Evolutionary conservation across 2,888 invertebrate genomes (phyloP), one percentile per base, ranked within the genome.

Genomic region (Chymomyza fuscimana): DNA sequence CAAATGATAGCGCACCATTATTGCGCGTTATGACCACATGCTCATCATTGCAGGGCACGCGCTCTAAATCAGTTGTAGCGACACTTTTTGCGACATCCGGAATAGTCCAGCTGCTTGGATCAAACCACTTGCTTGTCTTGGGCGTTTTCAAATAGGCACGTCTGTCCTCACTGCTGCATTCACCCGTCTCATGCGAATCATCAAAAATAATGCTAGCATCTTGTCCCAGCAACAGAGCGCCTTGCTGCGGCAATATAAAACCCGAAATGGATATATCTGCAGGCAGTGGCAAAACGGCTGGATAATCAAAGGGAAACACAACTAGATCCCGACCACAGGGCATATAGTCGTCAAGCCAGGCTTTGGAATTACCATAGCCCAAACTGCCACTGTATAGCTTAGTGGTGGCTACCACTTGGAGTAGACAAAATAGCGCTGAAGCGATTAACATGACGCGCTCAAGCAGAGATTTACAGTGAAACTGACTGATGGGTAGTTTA

Each of bases 21-120:
- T 71, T 69, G 5, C 79, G 78, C 16, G 82, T 70, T 36, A 92
- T 88, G 10, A 88, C 79, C 4, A 90, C 89, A 7, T 82, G 76
- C 70, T 91, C 92, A 74, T 90, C 89, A 36, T 89, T 89, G 70
- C 92, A 92, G 2, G 92, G 92, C 32, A 92, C 87, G 12, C 84
- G 81, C 7, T 91, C 89, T 61, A 91, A 72, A 51, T 92, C 87
- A 0, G 92, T 90, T 16, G 86, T 74, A 5, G 56, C 25, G 7
- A 70, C 77, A 32, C 10, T 5, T 9, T 40, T 29, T 7, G 62
- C 16, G 1, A 72, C 67, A 0, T 75, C 75, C 4, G 74, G 65
- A 9, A 72, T 63, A 15, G 74, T 80, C 91, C 92, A 92, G 61
- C 81, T 91, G 40, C 64, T 69, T 4, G 92, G 90, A 81, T 91